These are phyloP conservation scores for Hesperia comma DNA, from an alignment of 2,888 invertebrate species.

Conservation along the genomic window DNA sequence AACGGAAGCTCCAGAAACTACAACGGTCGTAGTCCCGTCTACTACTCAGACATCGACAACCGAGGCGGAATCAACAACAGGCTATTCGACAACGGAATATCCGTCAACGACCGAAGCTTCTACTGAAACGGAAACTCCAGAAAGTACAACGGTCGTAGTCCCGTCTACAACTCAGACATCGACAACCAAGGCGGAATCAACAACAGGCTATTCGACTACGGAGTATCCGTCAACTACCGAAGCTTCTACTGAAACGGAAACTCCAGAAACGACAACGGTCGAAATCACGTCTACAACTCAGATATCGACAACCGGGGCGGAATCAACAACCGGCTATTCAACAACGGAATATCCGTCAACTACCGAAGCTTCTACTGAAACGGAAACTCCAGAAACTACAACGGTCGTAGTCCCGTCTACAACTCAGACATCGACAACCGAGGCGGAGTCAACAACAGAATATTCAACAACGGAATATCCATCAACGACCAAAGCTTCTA, in stretches of 20 bases:
- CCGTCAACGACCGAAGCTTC: neutral
- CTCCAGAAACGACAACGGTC: neutral
- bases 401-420: neutral
- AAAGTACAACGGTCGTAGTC: neutral
- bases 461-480: no score
- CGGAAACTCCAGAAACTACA: neutral
- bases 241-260: neutral
- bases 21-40: neutral
- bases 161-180: neutral
- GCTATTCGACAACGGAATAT: neutral
- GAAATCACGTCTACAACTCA: neutral
- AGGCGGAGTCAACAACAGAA: no score
- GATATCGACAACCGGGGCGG: neutral
- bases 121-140: neutral
- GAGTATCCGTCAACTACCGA: neutral
- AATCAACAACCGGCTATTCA: neutral
- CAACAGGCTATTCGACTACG: neutral
- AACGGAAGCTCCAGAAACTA: neutral
- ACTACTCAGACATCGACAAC: neutral
- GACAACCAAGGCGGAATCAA: neutral
- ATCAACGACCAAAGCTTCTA: no score
- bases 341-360: conserved; percentile 14
- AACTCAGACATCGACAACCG: neutral
- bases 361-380: no score
- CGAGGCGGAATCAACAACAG: neutral